Evolutionary conservation across 2,113 vertebrate genomes (phyloP).

Genomic region (Psophia crepitans): DNA sequence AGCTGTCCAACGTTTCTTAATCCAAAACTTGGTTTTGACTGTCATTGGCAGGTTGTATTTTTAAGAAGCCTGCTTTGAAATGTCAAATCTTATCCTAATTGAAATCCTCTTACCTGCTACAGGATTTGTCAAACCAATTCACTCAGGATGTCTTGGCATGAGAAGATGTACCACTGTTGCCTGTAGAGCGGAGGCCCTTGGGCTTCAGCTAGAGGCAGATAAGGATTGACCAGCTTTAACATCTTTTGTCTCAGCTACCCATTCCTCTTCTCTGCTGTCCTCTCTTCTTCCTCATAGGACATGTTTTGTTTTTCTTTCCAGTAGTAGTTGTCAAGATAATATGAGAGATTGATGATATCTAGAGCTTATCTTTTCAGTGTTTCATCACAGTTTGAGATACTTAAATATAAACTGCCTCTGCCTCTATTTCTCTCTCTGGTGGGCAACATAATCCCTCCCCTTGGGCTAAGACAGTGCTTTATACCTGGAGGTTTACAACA

Average conservation of each 20-base stretch:
- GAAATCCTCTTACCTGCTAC: not conserved
- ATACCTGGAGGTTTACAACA: not conserved
- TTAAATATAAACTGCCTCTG: not conserved
- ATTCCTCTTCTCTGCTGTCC: not conserved
- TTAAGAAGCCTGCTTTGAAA: constrained; percentile 6
- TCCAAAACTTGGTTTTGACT: not conserved
- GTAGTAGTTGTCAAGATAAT: not conserved
- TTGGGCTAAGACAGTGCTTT: not conserved
- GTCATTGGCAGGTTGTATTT: not conserved
- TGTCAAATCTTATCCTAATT: not conserved
- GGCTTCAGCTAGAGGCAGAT: not conserved
- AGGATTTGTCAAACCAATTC: not conserved
- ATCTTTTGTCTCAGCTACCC: not conserved
- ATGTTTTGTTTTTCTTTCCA: not conserved
- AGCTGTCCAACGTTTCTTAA: constrained; percentile 11
- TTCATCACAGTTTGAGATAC: not conserved
- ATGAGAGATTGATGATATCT: not conserved
- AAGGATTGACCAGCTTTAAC: not conserved
- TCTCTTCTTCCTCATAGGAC: not conserved
- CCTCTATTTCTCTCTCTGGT: not conserved
- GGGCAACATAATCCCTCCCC: not conserved
- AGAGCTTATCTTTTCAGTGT: not conserved
- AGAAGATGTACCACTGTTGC: not conserved
- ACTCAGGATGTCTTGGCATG: not conserved
- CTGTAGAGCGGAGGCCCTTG: not conserved